These are phyloP conservation scores for Prenolepis imparis DNA, from an alignment of 2,888 invertebrate species.

Conservation along the genomic window DNA sequence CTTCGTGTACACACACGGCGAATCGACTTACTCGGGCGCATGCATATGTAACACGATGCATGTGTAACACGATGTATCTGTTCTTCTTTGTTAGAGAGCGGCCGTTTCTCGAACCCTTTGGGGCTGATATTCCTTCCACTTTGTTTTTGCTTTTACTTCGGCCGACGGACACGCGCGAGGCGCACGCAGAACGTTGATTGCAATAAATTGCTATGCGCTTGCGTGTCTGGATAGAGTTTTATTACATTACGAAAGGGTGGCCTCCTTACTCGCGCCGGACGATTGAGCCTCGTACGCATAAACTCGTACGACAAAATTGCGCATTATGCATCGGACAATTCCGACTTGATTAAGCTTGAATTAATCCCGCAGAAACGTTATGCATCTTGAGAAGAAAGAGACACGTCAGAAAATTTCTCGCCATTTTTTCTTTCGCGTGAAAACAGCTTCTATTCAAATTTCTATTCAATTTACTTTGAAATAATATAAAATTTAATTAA, in stretches of 20 bases:
- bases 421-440: not conserved
- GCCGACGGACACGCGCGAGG: conserved; percentile 62
- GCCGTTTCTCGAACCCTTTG: conserved; percentile 44
- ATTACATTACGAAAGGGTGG: conserved; percentile 45
- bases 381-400: not conserved
- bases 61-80: conserved; percentile 53
- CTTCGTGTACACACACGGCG: conserved; percentile 52
- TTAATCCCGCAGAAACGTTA: not conserved
- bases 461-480: too few species aligned
- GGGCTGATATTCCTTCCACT: conserved; percentile 62
- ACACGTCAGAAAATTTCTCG: not conserved
- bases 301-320: conserved; percentile 52
- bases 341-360: conserved; percentile 34
- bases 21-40: conserved; percentile 46
- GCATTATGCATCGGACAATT: conserved; percentile 47
- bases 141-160: conserved; percentile 51
- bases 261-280: conserved; percentile 17
- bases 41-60: conserved; percentile 50
- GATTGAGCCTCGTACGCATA: conserved; percentile 53
- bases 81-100: conserved; percentile 50
- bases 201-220: conserved; percentile 81
- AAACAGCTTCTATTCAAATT: not conserved
- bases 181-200: conserved; percentile 79
- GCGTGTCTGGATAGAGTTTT: conserved; percentile 71
- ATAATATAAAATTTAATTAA: not conserved